Conservation (phyloP, 2,113 vertebrate species). For the Podarcis muralis region DNA sequence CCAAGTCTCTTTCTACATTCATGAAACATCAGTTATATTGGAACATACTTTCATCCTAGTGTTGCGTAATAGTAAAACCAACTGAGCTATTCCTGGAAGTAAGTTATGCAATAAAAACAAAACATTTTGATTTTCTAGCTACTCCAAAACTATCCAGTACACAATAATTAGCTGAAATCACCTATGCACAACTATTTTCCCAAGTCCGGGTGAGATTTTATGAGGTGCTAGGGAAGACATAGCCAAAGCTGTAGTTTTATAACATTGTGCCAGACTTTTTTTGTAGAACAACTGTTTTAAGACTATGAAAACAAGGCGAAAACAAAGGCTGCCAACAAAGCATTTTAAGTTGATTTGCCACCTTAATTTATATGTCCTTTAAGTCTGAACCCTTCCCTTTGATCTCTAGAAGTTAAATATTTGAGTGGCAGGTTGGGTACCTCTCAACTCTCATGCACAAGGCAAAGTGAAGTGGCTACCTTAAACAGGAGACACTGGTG, state of each 20-base stretch:
- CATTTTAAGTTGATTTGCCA: neutral
- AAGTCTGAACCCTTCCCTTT: neutral
- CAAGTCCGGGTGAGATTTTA: neutral
- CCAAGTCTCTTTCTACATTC: neutral
- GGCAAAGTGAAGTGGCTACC: no score
- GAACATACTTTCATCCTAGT: constrained; percentile 38
- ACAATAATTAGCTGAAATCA: constrained; percentile 23
- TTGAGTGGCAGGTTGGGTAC: neutral
- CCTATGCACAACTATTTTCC: neutral
- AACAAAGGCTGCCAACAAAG: neutral
- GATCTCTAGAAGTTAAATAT: neutral
- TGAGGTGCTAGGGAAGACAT: neutral
- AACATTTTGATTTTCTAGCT: neutral
- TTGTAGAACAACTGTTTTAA: constrained; percentile 1
- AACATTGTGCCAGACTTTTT: neutral
- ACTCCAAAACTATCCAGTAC: neutral
- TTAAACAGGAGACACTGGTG: no score
- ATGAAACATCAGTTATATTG: rapidly evolving
- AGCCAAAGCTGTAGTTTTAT: neutral
- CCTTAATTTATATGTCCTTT: neutral
- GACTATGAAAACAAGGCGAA: neutral
- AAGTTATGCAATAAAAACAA: constrained; percentile 17
- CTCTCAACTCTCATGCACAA: neutral
- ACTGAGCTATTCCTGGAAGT: constrained; percentile 56
- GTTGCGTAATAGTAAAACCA: constrained; percentile 43